Evolutionary conservation across 1,140 invertebrate species (phyloP), one percentile per base, ranked within the genome.

Genomic region (Hyphantria cunea): DNA sequence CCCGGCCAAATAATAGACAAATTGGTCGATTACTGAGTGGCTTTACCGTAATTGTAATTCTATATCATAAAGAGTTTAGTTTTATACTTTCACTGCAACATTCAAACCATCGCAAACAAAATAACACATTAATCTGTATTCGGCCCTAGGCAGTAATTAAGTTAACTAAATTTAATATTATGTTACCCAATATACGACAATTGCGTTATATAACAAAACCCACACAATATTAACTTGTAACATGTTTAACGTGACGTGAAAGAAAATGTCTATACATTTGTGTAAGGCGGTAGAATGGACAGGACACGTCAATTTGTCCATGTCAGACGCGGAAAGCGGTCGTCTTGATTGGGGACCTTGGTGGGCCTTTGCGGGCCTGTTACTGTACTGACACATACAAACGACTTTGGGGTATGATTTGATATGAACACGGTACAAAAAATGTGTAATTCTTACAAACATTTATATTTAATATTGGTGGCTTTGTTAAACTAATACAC

Each of bases 241-340:
- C 52, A 54, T 54, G 52, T 54, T 48, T 56, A 56, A 56, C 44
- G 54, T 31, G 44, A 48, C 31, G 53, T 56, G 31, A 47, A 34
- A 32, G 44, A 17, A 37, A 37, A 25, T 37, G 34, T 54, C 52
- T 49, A 64, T 64, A 55, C 53, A 56, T 33, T 66, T 39, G 51
- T 61, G 54, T 69, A 60, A 55, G 63, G 67, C 55, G 31, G 58
- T 48, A 33, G 41, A 56, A 66, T 41, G 53, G 66, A 58, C 64
- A 60, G 60, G 64, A 72, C n/a, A n/a, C 66, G 72, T 74, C 69
- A 72, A 71, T 74, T 74, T 71, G 68, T 68, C 55, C 61, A 15
- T 39, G 62, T 68, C 72, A 66, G 33, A 48, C 41, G 15, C 13
- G 14, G 49, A 37, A n/a, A 33, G 17, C 62, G 52, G 47, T 54